phyloP scores from a whole-genome alignment of 2,797 vertebrate genomes.

The Enteromius anoplus region DNA sequence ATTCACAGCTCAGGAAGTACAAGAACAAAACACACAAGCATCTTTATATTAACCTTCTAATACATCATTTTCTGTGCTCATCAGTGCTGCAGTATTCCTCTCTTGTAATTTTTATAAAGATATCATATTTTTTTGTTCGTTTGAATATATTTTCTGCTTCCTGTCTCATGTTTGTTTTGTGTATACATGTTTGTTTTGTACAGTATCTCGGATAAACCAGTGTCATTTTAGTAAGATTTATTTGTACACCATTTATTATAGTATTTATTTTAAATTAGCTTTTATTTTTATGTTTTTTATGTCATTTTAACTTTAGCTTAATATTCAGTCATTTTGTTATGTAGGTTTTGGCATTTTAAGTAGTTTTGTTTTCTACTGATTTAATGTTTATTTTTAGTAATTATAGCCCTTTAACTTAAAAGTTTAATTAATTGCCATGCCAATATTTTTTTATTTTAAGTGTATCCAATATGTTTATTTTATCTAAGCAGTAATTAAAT shows the following conservation, averaged over 20 bases:
- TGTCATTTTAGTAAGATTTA: not conserved
- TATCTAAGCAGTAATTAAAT: not conserved
- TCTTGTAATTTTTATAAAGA: not conserved
- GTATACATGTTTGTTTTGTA: not conserved
- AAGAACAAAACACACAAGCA: constrained; percentile 57
- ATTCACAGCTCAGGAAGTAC: constrained; percentile 66
- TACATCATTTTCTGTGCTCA: not conserved
- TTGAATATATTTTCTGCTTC: not conserved
- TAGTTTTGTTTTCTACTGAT: not conserved
- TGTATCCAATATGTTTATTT: too few species aligned
- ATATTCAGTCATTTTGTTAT: not conserved
- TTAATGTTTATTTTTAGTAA: not conserved
- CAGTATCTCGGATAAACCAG: not conserved
- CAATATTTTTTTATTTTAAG: not conserved
- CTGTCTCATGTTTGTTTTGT: not conserved
- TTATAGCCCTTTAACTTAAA: not conserved
- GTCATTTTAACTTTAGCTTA: not conserved
- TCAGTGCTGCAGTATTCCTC: not conserved
- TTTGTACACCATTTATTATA: not conserved
- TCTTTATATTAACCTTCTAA: constrained; percentile 20
- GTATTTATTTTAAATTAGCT: not conserved
- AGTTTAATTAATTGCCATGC: not conserved
- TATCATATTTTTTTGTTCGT: not conserved
- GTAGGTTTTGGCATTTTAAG: not conserved
- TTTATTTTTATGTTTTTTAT: not conserved